Evolutionary conservation across 2,113 vertebrate species (phyloP).

Genomic region (Antechinus stuartii): DNA sequence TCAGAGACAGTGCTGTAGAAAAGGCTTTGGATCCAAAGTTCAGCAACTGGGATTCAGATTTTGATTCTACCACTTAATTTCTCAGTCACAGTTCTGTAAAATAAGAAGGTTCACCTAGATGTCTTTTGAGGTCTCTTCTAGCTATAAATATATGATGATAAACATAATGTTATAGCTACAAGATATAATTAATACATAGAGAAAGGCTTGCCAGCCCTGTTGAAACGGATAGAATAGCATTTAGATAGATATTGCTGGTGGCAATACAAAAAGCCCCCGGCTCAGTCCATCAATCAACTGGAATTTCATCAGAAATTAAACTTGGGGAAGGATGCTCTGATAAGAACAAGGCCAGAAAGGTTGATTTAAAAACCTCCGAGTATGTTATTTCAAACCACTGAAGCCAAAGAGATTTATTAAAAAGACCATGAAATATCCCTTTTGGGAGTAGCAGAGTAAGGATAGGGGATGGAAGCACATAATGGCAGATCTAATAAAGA

Average conservation of each 20-base stretch:
- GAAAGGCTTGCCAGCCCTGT: neutral
- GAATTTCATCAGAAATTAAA: conserved; percentile 54
- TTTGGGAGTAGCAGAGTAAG: conserved; percentile 61
- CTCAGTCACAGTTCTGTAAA: neutral
- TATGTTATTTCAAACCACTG: conserved; percentile 73
- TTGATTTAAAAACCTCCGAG: conserved; percentile 66
- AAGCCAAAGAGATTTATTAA: conserved; percentile 69
- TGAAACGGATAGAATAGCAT: neutral
- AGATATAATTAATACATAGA: neutral
- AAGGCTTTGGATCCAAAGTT: neutral
- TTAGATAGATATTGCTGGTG: neutral
- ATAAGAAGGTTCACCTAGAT: neutral
- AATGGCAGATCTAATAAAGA: conserved; percentile 18
- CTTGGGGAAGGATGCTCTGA: conserved; percentile 12
- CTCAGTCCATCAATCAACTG: neutral
- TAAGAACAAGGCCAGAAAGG: neutral
- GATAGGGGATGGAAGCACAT: neutral
- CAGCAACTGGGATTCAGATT: neutral
- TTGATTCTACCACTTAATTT: neutral
- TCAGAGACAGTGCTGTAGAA: neutral
- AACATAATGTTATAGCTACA: neutral
- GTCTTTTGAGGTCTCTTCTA: neutral
- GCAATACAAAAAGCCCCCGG: neutral
- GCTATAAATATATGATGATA: neutral
- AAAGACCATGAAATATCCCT: conserved; percentile 52